Base-by-base conservation (phyloP, 1,140 invertebrate species). In the Drosophila obscura region DNA sequence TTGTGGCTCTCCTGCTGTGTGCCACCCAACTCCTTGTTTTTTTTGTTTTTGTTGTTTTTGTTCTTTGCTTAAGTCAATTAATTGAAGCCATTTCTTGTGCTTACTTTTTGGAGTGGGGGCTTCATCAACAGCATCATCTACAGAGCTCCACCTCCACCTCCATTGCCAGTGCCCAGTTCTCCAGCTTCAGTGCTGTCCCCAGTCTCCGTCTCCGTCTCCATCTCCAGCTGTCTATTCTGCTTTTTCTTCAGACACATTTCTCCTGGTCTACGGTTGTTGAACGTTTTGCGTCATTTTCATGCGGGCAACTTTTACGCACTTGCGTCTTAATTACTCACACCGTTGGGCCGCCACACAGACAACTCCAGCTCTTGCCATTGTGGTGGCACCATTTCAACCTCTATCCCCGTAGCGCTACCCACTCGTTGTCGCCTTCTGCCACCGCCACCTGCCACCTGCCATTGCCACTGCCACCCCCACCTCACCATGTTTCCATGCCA, bases 321-420 rank as follows among this genome's bases (percentile, higher is more conserved):
- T 73, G 78, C 63, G 60, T 81, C 78, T 76, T 81, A 77, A 81
- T 81, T 81, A 81, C 78, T 81, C 68, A 80, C 73, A 77, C 78
- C 74, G 73, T 76, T 64, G 51, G 43, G 44, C 11, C 35, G 35
- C 35, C 35, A 39, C 35, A 39, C 35, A 13, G 35, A 5, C 35
- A 11, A 4, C 35, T 13, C 35, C 4, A 35, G 9, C 11, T 11
- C 35, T 13, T 4, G 4, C 35, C 1, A 35, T 28, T 28, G 26
- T 28, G 26, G 5, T 28, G 26, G 5, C 26, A 28, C 5, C 26
- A 28, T 3, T 35, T 35, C 31, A 8, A 35, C 16, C n/a, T 11
- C 28, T 19, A 28, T 7, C 35, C 19, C 53, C 19, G 16, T 16
- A n/a, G 0, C 19, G 19, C 11, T 13, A 11, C n/a, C 58, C 7